Conservation (phyloP, 2,888 invertebrate genomes). For the Tipula unca region DNA sequence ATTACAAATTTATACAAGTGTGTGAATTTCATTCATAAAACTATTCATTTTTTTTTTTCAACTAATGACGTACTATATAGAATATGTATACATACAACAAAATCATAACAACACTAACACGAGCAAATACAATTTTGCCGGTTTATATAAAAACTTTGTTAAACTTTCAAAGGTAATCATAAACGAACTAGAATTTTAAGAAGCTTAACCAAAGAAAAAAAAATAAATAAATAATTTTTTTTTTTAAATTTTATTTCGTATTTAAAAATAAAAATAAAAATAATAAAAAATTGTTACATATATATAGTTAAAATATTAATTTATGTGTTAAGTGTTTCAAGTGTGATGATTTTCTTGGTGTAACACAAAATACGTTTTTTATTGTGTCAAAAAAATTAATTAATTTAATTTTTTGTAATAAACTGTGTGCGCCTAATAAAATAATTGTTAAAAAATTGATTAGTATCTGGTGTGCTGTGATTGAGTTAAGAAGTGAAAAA, state of each 20-base stretch:
- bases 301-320: not conserved
- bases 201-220: constrained; percentile 8
- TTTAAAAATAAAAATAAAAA: not conserved
- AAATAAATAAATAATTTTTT: not conserved
- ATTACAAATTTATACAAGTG: not conserved
- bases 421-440: not conserved
- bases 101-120: not conserved
- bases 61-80: not conserved
- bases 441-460: not conserved
- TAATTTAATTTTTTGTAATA: not conserved
- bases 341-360: not conserved
- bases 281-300: not conserved
- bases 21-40: not conserved
- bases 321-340: not conserved
- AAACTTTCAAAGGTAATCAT: not conserved
- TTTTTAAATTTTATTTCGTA: not conserved
- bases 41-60: not conserved
- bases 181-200: constrained; percentile 8
- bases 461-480: not conserved
- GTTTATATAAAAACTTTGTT: not conserved
- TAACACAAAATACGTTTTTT: not conserved
- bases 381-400: not conserved
- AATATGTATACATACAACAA: not conserved
- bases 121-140: not conserved
- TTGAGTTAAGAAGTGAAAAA: not conserved